Evolutionary conservation across 2,113 vertebrate genomes (phyloP), one percentile per base, ranked within the genome.

Genomic region (Mixornis gularis): DNA sequence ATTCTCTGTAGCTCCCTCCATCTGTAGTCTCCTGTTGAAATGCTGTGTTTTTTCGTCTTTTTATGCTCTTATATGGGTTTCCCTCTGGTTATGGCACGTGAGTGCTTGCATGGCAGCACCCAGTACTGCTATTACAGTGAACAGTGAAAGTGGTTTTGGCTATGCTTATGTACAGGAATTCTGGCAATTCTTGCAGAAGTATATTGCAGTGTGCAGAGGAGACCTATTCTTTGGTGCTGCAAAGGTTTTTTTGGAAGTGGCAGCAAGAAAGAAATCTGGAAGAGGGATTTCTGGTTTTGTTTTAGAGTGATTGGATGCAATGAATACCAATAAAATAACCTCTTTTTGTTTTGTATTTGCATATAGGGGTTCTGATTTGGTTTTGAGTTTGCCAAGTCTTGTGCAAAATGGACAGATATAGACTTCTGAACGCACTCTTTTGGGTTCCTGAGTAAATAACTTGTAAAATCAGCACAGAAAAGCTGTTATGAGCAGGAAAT

Each of bases 221-320:
- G 20, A 27, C 32, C 20, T 68, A 2, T 17, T 70, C 9, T 29
- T 13, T 49, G 32, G 19, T 82, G 27, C n/a, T 51, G 27, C 27
- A 44, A 21, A 71, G 13, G 22, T 89, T 65, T 14, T 58, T 83
- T 60, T 81, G 22, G 19, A 84, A 62, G 34, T 55, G 14, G 1
- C 24, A 69, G 26, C 51, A 36, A 52, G 49, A 51, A 86, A 30
- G 65, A 52, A 63, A 26, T 71, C 9, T 58, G 41, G 20, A 51
- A 4, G 8, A 15, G 3, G 2, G 2, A 3, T 25, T 41, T 86
- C 25, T 72, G 0, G 2, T 17, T 79, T 60, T 93, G 12, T 43
- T 85, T 38, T 83, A 17, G 52, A 24, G 46, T 53, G 46, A 22
- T 3, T 78, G 17, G 32, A 12, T 64, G 13, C 38, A 66, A 22